A percentile compares a stretch with the other conserved stretches of the same genome.
phyloP scores from a whole-genome alignment of 1,140 invertebrate genomes.

The Dinothrombium tinctorium region DNA sequence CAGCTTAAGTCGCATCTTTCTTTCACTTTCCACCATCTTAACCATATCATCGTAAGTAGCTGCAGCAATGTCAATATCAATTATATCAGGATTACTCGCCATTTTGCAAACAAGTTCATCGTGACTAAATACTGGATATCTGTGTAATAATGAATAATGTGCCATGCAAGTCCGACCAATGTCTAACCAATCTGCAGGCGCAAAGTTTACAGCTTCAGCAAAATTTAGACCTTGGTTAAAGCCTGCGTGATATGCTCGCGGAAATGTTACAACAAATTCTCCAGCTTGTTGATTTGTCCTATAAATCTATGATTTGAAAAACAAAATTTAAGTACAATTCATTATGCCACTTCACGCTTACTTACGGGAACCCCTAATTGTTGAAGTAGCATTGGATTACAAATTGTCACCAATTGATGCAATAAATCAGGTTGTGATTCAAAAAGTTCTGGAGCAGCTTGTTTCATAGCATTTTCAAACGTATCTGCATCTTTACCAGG shows the following conservation, averaged over 20 bases:
- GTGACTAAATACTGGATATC: conserved; percentile 96
- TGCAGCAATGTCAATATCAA: conserved; percentile 62
- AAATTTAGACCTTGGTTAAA: conserved; percentile 99
- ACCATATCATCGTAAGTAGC: conserved; percentile 82
- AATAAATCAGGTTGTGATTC: conserved; percentile 72
- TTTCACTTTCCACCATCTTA: conserved; percentile 69
- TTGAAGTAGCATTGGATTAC: conserved; percentile 91
- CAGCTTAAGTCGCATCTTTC: conserved; percentile 25
- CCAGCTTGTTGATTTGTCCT: conserved; percentile 88
- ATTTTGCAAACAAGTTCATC: conserved; percentile 97
- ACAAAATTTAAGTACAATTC: not conserved
- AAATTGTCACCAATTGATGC: conserved; percentile 87
- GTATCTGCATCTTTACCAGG: conserved; percentile 68
- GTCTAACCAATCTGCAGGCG: conserved; percentile 88
- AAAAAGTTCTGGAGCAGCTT: conserved; percentile 93
- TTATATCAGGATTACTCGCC: conserved; percentile 57
- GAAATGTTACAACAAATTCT: conserved; percentile 99
- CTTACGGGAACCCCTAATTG: conserved; percentile 19
- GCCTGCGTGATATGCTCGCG: conserved; percentile 92
- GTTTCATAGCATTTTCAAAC: conserved; percentile 82
- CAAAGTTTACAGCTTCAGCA: conserved; percentile 98
- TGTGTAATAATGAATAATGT: conserved; percentile 72
- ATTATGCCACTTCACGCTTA: not conserved
- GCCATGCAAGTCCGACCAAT: conserved; percentile 79
- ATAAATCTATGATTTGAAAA: conserved; percentile 26